phyloP scores from a whole-genome alignment of 2,888 invertebrate species.

The Sialis lutaria region DNA sequence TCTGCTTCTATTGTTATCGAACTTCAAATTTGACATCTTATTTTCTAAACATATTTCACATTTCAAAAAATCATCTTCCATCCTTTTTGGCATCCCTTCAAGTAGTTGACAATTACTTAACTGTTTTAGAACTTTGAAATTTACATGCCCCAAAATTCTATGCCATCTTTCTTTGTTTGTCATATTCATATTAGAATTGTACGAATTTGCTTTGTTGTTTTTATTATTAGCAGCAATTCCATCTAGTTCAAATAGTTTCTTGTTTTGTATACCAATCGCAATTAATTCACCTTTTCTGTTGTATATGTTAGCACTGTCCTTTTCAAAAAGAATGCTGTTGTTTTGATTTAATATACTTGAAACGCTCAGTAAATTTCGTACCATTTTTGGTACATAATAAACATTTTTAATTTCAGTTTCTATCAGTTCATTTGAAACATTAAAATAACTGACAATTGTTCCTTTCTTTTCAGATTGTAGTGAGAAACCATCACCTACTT shows the following conservation, averaged over 20 bases:
- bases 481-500: constrained; percentile 8
- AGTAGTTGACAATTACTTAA: constrained; percentile 11
- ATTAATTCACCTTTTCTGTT: constrained; percentile 7
- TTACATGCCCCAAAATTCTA: constrained; percentile 12
- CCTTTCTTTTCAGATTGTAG: constrained; percentile 9
- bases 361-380: constrained; percentile 11
- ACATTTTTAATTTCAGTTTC: constrained; percentile 4
- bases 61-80: constrained; percentile 10
- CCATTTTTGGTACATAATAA: constrained; percentile 10
- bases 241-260: constrained; percentile 8
- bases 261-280: constrained; percentile 9
- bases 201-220: constrained; percentile 1
- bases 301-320: constrained; percentile 9
- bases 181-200: constrained; percentile 5
- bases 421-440: constrained; percentile 1
- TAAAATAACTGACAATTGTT: constrained; percentile 3
- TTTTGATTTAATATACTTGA: constrained; percentile 9
- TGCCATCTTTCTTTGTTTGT: constrained; percentile 13
- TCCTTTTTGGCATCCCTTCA: constrained; percentile 8
- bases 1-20: constrained; percentile 11
- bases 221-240: constrained; percentile 4
- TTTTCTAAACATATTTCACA: constrained; percentile 12
- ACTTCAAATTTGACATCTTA: constrained; percentile 14
- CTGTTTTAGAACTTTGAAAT: constrained; percentile 11
- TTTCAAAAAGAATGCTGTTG: constrained; percentile 8